Percentiles rank a stretch among this genome's conserved stretches.
These are phyloP conservation scores for Pampus argenteus DNA, from an alignment of 2,797 vertebrate genomes.

Conservation along the genomic window DNA sequence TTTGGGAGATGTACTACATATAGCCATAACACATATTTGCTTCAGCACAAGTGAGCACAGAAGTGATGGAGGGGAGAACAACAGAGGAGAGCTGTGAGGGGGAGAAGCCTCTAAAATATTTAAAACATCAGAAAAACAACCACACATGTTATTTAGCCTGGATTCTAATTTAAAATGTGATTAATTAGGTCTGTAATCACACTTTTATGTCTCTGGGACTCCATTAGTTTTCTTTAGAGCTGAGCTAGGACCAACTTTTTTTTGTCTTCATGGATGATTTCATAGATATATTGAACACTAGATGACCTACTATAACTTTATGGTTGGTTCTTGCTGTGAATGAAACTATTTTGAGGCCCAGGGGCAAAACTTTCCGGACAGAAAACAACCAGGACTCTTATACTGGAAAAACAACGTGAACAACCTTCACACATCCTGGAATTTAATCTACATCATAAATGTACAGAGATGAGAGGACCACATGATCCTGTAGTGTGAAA, in stretches of 20 bases:
- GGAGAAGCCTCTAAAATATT: slow-evolving; percentile 28
- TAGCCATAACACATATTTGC: slow-evolving; percentile 21
- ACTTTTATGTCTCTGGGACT: not conserved
- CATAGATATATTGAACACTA: too few species aligned
- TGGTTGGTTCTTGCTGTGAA: too few species aligned
- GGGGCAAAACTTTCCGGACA: too few species aligned
- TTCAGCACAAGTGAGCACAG: not conserved
- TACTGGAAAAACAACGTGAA: too few species aligned
- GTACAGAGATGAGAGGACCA: too few species aligned
- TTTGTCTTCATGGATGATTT: too few species aligned
- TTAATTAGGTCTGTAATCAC: slow-evolving; percentile 2
- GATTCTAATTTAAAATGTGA: slow-evolving; percentile 4
- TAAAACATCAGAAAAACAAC: slow-evolving; percentile 7
- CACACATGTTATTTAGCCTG: not conserved
- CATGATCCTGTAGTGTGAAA: too few species aligned
- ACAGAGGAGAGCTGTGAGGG: slow-evolving; percentile 2
- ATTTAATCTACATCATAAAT: too few species aligned
- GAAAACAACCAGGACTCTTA: too few species aligned
- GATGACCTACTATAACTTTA: too few species aligned
- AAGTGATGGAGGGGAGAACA: slow-evolving; percentile 15
- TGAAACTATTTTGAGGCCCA: too few species aligned
- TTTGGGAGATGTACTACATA: slow-evolving; percentile 17
- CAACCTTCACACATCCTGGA: too few species aligned
- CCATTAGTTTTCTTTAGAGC: not conserved
- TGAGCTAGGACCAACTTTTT: not conserved